phyloP scores from a whole-genome alignment of 1,140 invertebrate genomes.

The Brachystomella parvula region DNA sequence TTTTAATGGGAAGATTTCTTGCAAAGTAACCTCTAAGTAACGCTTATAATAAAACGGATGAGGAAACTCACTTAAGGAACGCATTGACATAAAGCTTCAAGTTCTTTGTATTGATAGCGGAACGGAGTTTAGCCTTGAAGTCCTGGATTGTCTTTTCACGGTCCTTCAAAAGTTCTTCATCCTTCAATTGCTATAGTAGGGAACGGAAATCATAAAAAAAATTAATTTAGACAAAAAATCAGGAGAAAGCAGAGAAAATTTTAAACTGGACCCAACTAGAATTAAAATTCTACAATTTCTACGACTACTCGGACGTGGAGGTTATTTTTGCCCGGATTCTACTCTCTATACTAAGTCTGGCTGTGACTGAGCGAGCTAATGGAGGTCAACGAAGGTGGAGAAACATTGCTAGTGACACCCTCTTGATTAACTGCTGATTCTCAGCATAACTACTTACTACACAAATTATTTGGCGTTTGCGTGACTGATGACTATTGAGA shows the following conservation, averaged over 20 bases:
- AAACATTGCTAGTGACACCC: too few relatives aligned
- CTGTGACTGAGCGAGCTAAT: too few relatives aligned
- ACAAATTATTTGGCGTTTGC: too few relatives aligned
- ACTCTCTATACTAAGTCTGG: too few relatives aligned
- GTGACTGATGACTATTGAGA: too few relatives aligned
- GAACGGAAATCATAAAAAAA: background rate
- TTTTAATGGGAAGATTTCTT: conserved; percentile 8
- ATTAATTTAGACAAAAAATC: conserved; percentile 20
- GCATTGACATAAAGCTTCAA: conserved; percentile 71
- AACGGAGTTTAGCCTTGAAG: conserved; percentile 66
- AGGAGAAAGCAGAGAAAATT: background rate
- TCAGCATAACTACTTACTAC: too few relatives aligned
- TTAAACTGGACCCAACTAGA: background rate
- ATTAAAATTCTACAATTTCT: too few relatives aligned
- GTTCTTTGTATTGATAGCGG: conserved; percentile 75
- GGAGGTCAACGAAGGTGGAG: too few relatives aligned
- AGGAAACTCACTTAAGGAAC: conserved; percentile 63
- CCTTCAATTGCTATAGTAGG: conserved; percentile 48
- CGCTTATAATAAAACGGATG: background rate
- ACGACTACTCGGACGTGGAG: too few relatives aligned
- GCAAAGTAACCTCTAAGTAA: background rate
- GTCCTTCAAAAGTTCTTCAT: conserved; percentile 52
- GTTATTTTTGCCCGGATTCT: too few relatives aligned
- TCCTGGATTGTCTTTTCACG: conserved; percentile 68
- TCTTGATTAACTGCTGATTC: too few relatives aligned